A percentile compares a stretch with the other conserved stretches of the same genome.
Conservation (phyloP, 2,888 invertebrate genomes). For the Nymphalis urticae region DNA sequence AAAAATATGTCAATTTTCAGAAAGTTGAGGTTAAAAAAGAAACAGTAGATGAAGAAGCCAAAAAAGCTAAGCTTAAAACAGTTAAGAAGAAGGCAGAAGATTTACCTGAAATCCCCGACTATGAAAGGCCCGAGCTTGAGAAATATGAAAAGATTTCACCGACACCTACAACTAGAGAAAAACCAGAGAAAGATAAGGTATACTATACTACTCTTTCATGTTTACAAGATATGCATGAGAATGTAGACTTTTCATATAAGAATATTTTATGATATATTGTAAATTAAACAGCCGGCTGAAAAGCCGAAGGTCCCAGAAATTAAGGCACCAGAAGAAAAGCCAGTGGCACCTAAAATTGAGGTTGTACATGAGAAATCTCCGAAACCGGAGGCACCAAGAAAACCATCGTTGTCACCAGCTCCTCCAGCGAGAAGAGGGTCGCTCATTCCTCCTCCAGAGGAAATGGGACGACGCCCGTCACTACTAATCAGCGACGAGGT, state of each 20-base stretch:
- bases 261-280: too few relatives aligned
- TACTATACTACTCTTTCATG: not conserved
- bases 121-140: conserved; percentile 88
- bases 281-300: conserved; percentile 43
- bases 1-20: conserved; percentile 54
- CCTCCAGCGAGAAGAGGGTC: conserved; percentile 86
- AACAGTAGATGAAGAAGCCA: conserved; percentile 70
- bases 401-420: conserved; percentile 87
- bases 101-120: conserved; percentile 85
- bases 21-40: conserved; percentile 75
- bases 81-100: conserved; percentile 81
- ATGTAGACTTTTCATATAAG: too few relatives aligned
- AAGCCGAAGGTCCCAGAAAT: conserved; percentile 84
- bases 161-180: conserved; percentile 74
- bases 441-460: conserved; percentile 93
- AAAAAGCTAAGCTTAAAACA: conserved; percentile 73
- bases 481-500: conserved; percentile 97
- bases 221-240: not conserved
- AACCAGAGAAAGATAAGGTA: conserved; percentile 70
- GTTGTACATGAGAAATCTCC: conserved; percentile 91
- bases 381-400: conserved; percentile 83
- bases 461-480: conserved; percentile 92
- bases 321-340: conserved; percentile 82
- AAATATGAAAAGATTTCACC: conserved; percentile 83
- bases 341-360: conserved; percentile 91